Evolutionary conservation across 2,113 vertebrate genomes (phyloP), one percentile per base, ranked within the genome.

Genomic region (Podarcis raffonei): DNA sequence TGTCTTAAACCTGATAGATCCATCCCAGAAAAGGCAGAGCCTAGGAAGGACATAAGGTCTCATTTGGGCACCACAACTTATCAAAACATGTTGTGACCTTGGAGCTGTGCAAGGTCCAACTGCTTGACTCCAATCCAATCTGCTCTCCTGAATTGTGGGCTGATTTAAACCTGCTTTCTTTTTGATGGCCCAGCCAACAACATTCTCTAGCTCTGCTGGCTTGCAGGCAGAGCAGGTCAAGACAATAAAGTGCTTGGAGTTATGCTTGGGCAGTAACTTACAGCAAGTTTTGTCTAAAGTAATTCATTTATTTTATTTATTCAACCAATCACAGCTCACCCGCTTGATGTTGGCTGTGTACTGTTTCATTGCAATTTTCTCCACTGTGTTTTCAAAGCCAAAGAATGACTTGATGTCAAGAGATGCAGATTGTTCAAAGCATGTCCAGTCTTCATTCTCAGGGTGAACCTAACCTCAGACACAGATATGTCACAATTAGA

Each of bases 331-430:
- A 20, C 13, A 86, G 53, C 94, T 97, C 85, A 98, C 98, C 97
- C 94, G 92, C 90, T 97, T 97, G 94, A 98, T 95, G 69, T 96
- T 98, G 66, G 97, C 96, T 0, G 97, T 98, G 85, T 98, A 98
- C 81, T 98, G 98, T 92, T 97, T 98, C 98, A 98, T 98, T 77
- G 98, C 98, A 0, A 98, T 97, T 86, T 97, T 98, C 81, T 98
- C 98, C 94, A 98, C 96, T 0, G 97, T 96, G 90, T 94, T 98
- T 79, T 98, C 98, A 53, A 98, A 98, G 87, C 98, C 98, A 5
- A 98, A 98, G 86, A 98, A 98, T 1, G 98, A 98, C 53, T 96
- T 97, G 91, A 98, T 97, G 92, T 98, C 98, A 0, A 98, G 96
- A 2, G 97, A 98, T 1, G 98, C 98, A 0, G 97, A 97, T 59